Percentiles rank a stretch among this genome's conserved stretches.
Conservation (phyloP, 2,113 vertebrate species). For the Chascanopsetta lugubris region DNA sequence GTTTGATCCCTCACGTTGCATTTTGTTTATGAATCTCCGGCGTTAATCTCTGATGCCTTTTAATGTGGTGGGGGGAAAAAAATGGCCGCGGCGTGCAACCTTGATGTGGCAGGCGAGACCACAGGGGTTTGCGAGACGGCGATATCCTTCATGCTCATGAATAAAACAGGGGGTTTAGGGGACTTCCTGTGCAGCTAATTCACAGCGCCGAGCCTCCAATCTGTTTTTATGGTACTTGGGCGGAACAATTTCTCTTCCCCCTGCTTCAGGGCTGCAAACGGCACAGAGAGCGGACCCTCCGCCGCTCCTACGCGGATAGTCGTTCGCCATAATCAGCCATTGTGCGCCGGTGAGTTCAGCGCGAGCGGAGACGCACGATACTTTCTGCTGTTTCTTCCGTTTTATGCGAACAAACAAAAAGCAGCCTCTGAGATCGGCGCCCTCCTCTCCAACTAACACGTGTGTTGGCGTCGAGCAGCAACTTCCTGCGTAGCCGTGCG, state of each 20-base stretch:
- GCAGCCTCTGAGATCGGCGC: slow-evolving; percentile 52
- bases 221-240: slow-evolving; percentile 83
- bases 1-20: slow-evolving; percentile 28
- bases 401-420: slow-evolving; percentile 72
- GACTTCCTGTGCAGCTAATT: slow-evolving; percentile 84
- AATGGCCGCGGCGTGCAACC: slow-evolving; percentile 73
- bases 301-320: slow-evolving; percentile 68
- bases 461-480: slow-evolving; percentile 21
- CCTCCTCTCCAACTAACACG: slow-evolving; percentile 39
- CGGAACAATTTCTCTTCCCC: slow-evolving; percentile 77
- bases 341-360: slow-evolving; percentile 71
- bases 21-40: slow-evolving; percentile 71
- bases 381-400: slow-evolving; percentile 64
- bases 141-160: slow-evolving; percentile 84
- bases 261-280: slow-evolving; percentile 73
- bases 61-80: slow-evolving; percentile 61
- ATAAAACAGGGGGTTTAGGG: slow-evolving; percentile 85
- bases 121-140: slow-evolving; percentile 82
- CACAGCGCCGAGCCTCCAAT: slow-evolving; percentile 78
- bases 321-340: slow-evolving; percentile 78
- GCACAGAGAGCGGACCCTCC: slow-evolving; percentile 72
- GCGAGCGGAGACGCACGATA: slow-evolving; percentile 60
- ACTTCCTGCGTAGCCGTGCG: slow-evolving; percentile 20
- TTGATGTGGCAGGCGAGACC: slow-evolving; percentile 80
- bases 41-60: slow-evolving; percentile 76